These are phyloP conservation scores for Anniella stebbinsi DNA, from an alignment of 2,797 vertebrate genomes.

Conservation along the genomic window DNA sequence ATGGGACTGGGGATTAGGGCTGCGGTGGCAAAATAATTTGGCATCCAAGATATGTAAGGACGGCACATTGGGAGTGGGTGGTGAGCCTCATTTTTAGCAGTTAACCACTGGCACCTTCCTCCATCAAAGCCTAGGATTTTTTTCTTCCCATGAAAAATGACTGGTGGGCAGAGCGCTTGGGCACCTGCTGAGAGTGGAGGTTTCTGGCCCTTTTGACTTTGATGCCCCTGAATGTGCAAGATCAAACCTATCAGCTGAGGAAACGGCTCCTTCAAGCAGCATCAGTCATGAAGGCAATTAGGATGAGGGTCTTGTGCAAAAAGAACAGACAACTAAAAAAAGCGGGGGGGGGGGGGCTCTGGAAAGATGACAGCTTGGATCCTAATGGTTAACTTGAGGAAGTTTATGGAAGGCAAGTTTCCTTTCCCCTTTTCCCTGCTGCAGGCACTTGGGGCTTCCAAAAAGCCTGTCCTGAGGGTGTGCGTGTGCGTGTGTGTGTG, in stretches of 20 bases:
- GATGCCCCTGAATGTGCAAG: background rate
- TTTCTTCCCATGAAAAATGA: background rate
- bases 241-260: background rate
- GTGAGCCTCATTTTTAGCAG: background rate
- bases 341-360: background rate
- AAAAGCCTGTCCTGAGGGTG: background rate
- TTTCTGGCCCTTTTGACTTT: background rate
- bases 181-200: background rate
- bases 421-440: background rate
- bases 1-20: background rate
- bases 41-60: background rate
- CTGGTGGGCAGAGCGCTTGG: too few relatives aligned
- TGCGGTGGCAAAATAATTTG: background rate
- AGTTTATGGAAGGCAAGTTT: background rate
- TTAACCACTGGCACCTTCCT: background rate
- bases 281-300: background rate
- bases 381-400: background rate
- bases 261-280: background rate
- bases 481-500: too few relatives aligned
- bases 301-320: background rate
- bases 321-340: constrained; percentile 3
- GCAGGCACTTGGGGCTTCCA: background rate
- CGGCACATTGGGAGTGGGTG: background rate
- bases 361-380: background rate
- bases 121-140: background rate